Base-by-base conservation (phyloP, 2,113 vertebrate genomes). In the Lota lota region DNA sequence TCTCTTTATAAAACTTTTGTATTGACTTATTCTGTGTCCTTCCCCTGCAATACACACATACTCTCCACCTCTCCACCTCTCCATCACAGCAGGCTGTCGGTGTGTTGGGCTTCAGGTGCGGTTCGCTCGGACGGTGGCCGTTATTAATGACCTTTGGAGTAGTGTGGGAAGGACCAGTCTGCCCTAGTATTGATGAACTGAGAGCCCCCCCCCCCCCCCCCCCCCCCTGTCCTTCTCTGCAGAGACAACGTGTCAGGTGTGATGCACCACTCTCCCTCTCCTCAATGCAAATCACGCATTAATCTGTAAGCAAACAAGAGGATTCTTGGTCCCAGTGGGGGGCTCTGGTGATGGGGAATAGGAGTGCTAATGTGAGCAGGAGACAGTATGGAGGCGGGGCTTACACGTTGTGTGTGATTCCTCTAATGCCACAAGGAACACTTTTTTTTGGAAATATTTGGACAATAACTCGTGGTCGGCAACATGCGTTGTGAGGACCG, bases 231-330 rank as follows among this genome's bases (percentile, higher is more conserved):
- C 22, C 3, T 6, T 24, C 53, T 22, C 40, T n/a, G 14, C 72
- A 85, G 28, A 79, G 79, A 80, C 84, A 85, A 86, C 78, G 62
- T 86, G 85, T 85, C 87, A 83, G 79, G 40, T 14, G 80, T 88
- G 85, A 88, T 85, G 64, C 73, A 83, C 82, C 69, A 79, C 74
- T 70, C 74, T 63, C 76, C 64, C 66, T 22, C 50, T 50, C 65
- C 80, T 68, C 54, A 72, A 89, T 83, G 79, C 76, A 87, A 87
- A 86, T 83, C 82, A 75, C 72, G 40, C 70, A 59, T 85, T 80
- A 74, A 87, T 85, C 85, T 84, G 69, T 65, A 77, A 78, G 71
- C 79, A 79, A 83, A 84, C 83, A 77, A 82, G 73, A 80, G 75
- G 76, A 67, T 76, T 65, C 70, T 63, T 16, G 0, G 69, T 76